phyloP scores from a whole-genome alignment of 2,113 vertebrate species.

The Acanthochromis polyacanthus region DNA sequence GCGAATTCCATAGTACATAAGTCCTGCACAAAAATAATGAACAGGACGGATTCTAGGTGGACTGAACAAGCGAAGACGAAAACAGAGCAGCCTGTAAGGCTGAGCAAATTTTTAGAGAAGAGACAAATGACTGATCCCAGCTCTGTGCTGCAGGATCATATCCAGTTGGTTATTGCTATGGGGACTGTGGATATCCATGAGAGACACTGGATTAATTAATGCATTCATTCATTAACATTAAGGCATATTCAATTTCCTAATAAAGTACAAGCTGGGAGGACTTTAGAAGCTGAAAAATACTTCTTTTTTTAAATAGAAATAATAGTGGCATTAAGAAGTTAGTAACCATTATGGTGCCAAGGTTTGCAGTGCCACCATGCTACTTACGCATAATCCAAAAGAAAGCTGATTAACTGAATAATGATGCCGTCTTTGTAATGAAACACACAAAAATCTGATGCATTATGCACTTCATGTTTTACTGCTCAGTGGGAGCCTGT shows the following conservation, averaged over 20 bases:
- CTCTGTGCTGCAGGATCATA: not conserved
- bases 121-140: not conserved
- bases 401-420: not conserved
- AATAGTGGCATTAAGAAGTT: too few species aligned
- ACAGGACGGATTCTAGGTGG: not conserved
- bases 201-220: not conserved
- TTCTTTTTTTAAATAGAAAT: too few species aligned
- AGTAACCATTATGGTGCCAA: too few species aligned
- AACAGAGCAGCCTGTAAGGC: not conserved
- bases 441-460: not conserved
- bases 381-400: not conserved
- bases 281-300: not conserved
- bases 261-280: not conserved
- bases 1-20: constrained; percentile 31
- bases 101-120: constrained; percentile 1
- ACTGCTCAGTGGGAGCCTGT: not conserved
- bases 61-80: constrained; percentile 6
- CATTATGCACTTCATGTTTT: not conserved
- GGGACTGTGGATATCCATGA: not conserved
- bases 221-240: not conserved
- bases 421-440: not conserved
- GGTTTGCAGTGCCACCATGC: not conserved
- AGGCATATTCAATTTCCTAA: not conserved
- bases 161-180: not conserved
- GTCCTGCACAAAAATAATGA: constrained; percentile 24